Evolutionary conservation across 1,140 invertebrate genomes (phyloP).

Genomic region (Reticulitermes speratus): DNA sequence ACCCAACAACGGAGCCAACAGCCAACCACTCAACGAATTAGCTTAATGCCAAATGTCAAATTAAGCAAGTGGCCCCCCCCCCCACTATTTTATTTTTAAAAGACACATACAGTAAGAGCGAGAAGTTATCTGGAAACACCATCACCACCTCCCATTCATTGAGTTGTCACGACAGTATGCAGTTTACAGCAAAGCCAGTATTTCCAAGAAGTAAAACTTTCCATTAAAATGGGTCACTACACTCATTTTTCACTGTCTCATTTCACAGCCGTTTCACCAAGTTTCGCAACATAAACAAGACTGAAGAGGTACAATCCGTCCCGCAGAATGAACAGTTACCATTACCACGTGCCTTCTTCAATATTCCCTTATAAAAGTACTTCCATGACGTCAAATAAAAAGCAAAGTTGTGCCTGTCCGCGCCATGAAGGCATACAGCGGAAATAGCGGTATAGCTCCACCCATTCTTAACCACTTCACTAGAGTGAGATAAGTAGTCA

Average conservation of each 20-base stretch:
- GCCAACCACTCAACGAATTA: conserved; percentile 10
- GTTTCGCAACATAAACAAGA: neutral
- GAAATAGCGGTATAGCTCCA: no score
- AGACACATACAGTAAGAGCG: neutral
- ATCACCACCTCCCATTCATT: neutral
- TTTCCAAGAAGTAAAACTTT: neutral
- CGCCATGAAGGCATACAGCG: no score
- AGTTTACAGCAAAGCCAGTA: neutral
- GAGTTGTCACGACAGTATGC: neutral
- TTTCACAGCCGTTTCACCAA: neutral
- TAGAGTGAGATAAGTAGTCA: no score
- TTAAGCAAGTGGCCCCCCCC: neutral
- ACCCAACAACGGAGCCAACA: conserved; percentile 2
- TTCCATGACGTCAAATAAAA: no score
- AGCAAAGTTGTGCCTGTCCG: no score
- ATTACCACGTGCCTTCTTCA: neutral
- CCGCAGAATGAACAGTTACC: neutral
- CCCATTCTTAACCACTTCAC: no score
- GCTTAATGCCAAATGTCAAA: conserved; percentile 18
- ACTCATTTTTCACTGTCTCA: neutral
- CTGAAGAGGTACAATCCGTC: neutral
- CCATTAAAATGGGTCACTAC: conserved; percentile 8
- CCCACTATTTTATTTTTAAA: neutral
- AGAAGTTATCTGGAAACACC: neutral
- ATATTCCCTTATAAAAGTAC: no score